Conservation (phyloP, 2,888 invertebrate genomes). For the Agonopterix arenella region DNA sequence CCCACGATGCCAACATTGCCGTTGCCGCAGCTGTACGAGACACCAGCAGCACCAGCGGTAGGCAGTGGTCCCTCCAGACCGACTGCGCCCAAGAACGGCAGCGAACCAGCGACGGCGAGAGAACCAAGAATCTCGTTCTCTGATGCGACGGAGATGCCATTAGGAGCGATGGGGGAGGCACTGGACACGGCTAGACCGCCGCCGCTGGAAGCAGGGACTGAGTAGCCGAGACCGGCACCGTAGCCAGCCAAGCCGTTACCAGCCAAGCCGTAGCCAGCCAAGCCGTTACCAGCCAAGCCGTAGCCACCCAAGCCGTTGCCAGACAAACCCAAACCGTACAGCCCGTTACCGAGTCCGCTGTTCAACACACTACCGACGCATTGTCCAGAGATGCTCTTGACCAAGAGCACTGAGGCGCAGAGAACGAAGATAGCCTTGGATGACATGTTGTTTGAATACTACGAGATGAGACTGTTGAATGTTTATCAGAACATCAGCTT, state of each 20-base stretch:
- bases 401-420: constrained; percentile 23
- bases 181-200: constrained; percentile 19
- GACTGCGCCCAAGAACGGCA: constrained; percentile 22
- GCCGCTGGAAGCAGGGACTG: constrained; percentile 6
- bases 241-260: background rate
- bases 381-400: constrained; percentile 5
- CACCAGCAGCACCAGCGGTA: constrained; percentile 32
- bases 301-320: background rate
- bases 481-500: too few relatives aligned
- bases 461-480: background rate
- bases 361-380: background rate
- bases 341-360: background rate
- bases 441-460: constrained; percentile 11
- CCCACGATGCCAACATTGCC: constrained; percentile 30
- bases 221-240: background rate
- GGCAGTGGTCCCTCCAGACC: constrained; percentile 32
- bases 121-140: constrained; percentile 19
- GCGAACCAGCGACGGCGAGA: constrained; percentile 15
- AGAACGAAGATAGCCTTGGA: constrained; percentile 19
- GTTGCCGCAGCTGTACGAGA: constrained; percentile 33
- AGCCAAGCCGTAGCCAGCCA: constrained; percentile 6
- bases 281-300: constrained; percentile 3
- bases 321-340: constrained; percentile 7
- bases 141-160: constrained; percentile 12
- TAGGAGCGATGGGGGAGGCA: constrained; percentile 21